Evolutionary conservation across 2,888 invertebrate genomes (phyloP), one percentile per base, ranked within the genome.

Genomic region (Drosophila niveifrons): DNA sequence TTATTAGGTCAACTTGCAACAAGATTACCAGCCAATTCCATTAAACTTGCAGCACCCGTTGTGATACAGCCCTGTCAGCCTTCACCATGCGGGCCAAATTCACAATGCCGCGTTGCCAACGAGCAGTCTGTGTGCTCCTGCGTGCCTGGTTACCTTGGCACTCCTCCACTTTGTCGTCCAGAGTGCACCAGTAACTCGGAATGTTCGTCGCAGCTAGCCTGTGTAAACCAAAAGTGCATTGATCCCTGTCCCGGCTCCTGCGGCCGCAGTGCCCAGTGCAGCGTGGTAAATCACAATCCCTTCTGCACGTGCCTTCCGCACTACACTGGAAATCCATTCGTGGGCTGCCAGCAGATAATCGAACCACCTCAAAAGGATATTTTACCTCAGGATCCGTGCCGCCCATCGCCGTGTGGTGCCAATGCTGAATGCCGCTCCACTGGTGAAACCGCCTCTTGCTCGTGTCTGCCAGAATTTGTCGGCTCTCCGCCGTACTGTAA

Each of bases 1-100:
- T 23, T 2, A 18, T 15, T 2, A 23, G 39, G 8, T n/a, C 13
- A 2, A 7, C 15, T 10, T 31, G 23, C 28, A 47, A n/a, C 18
- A 13, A 39, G 15, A 41, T 31, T 47, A 28, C 10, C 31, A 43
- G 48, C 17, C 7, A 8, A 31, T 46, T 2, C 11, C 3, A 9
- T 47, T 28, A 28, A 53, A 46, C 62, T 80, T 86, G 28, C 85
- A 91, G 88, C 80, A n/a, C 93, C 93, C 29, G 82, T 85, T 43
- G 90, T 91, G 41, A 68, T 89, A 71, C 93, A 93, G 69, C 94
- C 94, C 36, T 93, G 94, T 72, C 92, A 92, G 67, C 94, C 95
- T 47, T 94, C 95, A 48, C 96, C 96, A 0, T 96, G 96, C 84
- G 96, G 96, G 17, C 95, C 96, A 10, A 96, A 96, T 89, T 96